Evolutionary conservation across 2,888 invertebrate genomes (phyloP).

Genomic region (Eilema sororculum): DNA sequence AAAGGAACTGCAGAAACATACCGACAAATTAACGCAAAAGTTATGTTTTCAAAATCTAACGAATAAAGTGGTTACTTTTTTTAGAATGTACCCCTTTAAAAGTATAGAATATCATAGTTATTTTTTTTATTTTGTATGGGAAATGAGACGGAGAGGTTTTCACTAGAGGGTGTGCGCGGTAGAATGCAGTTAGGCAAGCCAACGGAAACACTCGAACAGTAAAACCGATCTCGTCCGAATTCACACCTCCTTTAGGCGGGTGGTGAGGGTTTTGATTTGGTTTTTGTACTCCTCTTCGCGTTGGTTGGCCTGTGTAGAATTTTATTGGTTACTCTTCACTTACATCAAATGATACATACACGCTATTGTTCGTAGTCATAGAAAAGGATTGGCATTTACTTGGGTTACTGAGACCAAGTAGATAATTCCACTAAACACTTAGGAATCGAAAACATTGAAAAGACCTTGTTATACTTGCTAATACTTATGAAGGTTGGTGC

Average conservation of each 20-base stretch:
- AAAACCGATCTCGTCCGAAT: conserved; percentile 69
- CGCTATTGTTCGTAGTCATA: conserved; percentile 31
- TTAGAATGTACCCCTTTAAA: no score
- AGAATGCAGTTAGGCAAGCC: conserved; percentile 83
- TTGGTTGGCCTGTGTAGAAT: conserved; percentile 95
- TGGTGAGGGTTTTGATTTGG: conserved; percentile 99
- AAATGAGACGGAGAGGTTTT: conserved; percentile 62
- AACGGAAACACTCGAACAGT: conserved; percentile 72
- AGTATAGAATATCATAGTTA: neutral
- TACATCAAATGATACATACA: conserved; percentile 12
- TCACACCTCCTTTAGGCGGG: conserved; percentile 99
- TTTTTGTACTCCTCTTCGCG: conserved; percentile 99
- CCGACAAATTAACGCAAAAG: neutral
- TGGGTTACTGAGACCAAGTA: neutral
- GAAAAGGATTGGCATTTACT: conserved; percentile 44
- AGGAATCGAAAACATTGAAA: conserved; percentile 31
- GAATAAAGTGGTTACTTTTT: no score
- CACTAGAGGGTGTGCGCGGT: conserved; percentile 66
- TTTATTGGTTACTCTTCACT: conserved; percentile 60
- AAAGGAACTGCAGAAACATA: neutral
- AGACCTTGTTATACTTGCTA: conserved; percentile 31
- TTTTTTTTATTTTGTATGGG: conserved; percentile 40
- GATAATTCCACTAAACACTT: conserved; percentile 11
- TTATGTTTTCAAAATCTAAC: no score
- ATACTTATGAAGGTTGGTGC: conserved; percentile 74